Conservation (phyloP, 2,113 vertebrate genomes). For the Pogona vitticeps region DNA sequence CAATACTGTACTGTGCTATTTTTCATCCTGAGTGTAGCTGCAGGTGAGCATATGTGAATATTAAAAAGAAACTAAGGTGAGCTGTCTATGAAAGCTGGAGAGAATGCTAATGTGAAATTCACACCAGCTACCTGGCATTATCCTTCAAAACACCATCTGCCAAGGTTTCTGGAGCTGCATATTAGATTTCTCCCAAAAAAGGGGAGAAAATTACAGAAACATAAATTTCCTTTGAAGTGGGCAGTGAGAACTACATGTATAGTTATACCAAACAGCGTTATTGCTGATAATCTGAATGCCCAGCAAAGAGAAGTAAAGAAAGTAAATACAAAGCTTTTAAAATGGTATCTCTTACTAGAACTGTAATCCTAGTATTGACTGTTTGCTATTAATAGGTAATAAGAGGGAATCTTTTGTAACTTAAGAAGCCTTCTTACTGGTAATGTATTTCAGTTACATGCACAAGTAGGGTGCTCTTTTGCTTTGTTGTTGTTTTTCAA, state of each 20-base stretch:
- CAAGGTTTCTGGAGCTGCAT: constrained; percentile 62
- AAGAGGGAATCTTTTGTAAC: constrained; percentile 35
- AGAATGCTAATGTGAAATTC: constrained; percentile 59
- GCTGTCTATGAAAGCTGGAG: constrained; percentile 41
- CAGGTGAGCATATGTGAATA: constrained; percentile 4
- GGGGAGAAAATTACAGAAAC: constrained; percentile 31
- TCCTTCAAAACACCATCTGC: constrained; percentile 67
- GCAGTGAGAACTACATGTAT: constrained; percentile 27
- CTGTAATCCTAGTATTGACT: neutral
- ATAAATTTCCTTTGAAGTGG: constrained; percentile 38
- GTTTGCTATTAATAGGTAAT: neutral
- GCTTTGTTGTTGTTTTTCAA: constrained; percentile 4
- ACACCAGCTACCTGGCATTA: constrained; percentile 61
- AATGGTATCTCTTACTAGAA: neutral
- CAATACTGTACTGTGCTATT: neutral
- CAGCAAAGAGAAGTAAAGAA: constrained; percentile 26
- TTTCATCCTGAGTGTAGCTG: neutral
- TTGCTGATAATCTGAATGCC: constrained; percentile 7
- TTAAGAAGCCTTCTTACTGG: constrained; percentile 14
- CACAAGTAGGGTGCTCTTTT: neutral
- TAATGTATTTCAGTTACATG: constrained; percentile 23
- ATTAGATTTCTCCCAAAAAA: constrained; percentile 34
- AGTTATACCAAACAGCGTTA: constrained; percentile 46
- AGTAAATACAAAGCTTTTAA: constrained; percentile 27
- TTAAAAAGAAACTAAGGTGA: constrained; percentile 52